Conservation (phyloP, 2,888 invertebrate genomes). For the Rotaria magnacalcarata region DNA sequence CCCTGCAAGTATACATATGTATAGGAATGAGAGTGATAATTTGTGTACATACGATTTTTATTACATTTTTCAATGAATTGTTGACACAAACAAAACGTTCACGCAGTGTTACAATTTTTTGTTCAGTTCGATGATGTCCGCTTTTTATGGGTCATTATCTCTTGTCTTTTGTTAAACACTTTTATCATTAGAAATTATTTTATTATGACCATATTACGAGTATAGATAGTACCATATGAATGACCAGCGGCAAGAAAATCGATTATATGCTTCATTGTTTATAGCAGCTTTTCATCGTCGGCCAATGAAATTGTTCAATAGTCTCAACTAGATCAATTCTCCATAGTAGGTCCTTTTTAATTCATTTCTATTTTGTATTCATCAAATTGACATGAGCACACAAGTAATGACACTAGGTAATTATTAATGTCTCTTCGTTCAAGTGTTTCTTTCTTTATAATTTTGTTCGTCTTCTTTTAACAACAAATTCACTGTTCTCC, state of each 20-base stretch:
- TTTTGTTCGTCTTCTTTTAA: background rate
- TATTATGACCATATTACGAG: background rate
- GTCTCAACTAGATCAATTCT: background rate
- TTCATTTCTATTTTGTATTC: background rate
- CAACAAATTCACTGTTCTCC: background rate
- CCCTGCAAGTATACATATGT: background rate
- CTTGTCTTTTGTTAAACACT: background rate
- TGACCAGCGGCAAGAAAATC: background rate
- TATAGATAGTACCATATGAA: background rate
- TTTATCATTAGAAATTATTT: background rate
- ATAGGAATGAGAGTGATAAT: background rate
- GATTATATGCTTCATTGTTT: background rate
- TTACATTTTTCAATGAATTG: background rate
- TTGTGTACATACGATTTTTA: background rate
- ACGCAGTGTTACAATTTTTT: too few relatives aligned
- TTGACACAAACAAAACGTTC: background rate
- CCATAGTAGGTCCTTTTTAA: background rate
- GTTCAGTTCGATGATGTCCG: background rate
- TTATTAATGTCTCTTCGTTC: background rate
- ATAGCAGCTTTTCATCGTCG: background rate
- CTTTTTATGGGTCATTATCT: background rate
- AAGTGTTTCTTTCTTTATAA: background rate
- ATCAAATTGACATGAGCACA: background rate
- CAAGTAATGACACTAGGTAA: background rate
- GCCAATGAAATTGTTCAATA: background rate